phyloP scores from a whole-genome alignment of 2,888 invertebrate species.

The Pyrocoelia pectoralis region DNA sequence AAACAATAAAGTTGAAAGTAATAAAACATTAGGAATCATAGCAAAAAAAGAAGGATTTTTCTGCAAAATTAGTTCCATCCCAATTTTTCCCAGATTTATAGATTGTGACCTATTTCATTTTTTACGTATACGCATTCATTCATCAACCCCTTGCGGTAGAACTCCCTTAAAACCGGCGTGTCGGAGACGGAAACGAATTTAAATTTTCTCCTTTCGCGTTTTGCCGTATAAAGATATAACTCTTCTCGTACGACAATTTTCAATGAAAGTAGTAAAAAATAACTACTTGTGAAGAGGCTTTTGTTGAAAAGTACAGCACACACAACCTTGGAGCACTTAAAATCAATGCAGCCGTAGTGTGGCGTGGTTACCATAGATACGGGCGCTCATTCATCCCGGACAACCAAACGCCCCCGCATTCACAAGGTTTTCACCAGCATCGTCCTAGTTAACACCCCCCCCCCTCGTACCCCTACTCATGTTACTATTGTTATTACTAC shows the following conservation, averaged over 20 bases:
- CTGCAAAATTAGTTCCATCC: too few species aligned
- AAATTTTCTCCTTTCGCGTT: neutral
- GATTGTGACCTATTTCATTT: neutral
- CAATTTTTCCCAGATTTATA: neutral
- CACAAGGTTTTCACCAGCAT: constrained; percentile 22
- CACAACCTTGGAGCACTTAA: constrained; percentile 54
- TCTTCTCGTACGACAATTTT: constrained; percentile 20
- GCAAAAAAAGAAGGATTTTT: too few species aligned
- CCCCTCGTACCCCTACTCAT: constrained; percentile 10
- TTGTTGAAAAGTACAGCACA: constrained; percentile 38
- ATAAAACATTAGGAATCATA: too few species aligned
- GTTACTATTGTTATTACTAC: constrained; percentile 23
- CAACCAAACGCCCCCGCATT: constrained; percentile 59
- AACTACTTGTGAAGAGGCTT: constrained; percentile 25
- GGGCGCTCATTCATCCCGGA: constrained; percentile 66
- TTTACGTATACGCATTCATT: neutral
- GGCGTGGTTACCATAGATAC: constrained; percentile 62
- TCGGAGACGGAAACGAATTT: neutral
- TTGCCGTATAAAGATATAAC: too few species aligned
- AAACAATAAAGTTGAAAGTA: too few species aligned
- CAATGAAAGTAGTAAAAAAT: constrained; percentile 27
- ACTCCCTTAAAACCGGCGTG: neutral
- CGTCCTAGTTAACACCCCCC: constrained; percentile 27
- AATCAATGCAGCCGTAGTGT: constrained; percentile 58
- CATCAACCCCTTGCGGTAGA: neutral